Conservation (phyloP, 1,140 invertebrate genomes). For the Camponotus vicinus region DNA sequence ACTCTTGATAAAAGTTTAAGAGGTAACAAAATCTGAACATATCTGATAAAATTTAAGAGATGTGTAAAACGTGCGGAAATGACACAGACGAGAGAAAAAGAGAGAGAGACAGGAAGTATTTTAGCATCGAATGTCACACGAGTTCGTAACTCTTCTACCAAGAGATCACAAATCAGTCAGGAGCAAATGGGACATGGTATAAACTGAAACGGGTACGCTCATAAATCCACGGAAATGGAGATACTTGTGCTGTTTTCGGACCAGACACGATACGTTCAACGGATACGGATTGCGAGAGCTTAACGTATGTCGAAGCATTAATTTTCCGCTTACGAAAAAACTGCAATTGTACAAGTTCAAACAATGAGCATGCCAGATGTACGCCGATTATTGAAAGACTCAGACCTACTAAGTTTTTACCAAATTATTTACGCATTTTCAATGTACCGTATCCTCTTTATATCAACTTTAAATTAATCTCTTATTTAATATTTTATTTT, state of each 20-base stretch:
- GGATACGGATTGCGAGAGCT: neutral
- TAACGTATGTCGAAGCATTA: conserved; percentile 29
- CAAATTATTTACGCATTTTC: neutral
- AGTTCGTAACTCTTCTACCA: neutral
- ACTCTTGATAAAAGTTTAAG: neutral
- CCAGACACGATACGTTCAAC: neutral
- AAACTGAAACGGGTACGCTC: conserved; percentile 9
- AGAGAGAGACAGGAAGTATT: neutral
- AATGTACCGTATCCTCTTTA: neutral
- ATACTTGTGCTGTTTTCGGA: neutral
- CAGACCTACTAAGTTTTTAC: neutral
- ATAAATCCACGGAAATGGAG: conserved; percentile 38
- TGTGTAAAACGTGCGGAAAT: neutral
- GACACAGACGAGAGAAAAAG: neutral
- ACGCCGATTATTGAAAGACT: no score
- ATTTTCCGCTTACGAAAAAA: conserved; percentile 26
- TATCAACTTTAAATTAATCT: neutral
- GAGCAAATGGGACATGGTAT: neutral
- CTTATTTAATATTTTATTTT: neutral
- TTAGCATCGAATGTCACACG: neutral
- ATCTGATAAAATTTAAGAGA: neutral
- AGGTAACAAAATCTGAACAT: neutral
- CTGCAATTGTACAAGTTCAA: neutral
- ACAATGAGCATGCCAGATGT: neutral
- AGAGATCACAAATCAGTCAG: conserved; percentile 52